Percentiles rank a stretch among this genome's conserved stretches.
Conservation (phyloP, 2,888 invertebrate species). For the Clitarchus hookeri region DNA sequence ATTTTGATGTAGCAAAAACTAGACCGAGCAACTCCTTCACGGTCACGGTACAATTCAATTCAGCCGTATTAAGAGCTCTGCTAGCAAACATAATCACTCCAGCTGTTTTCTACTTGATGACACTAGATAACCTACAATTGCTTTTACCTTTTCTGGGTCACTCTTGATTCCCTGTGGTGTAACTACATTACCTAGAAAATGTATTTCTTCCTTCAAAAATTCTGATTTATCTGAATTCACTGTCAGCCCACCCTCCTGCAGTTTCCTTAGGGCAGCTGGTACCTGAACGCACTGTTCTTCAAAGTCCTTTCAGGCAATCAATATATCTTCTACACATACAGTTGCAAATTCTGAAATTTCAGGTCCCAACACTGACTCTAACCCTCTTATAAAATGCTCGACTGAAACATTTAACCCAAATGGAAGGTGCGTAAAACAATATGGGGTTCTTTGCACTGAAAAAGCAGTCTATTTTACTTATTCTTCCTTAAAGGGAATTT, state of each 20-base stretch:
- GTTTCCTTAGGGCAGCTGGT: slow-evolving; percentile 39
- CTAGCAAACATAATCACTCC: slow-evolving; percentile 47
- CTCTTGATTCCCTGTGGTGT: slow-evolving; percentile 26
- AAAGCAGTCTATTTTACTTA: slow-evolving; percentile 45
- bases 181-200: not conserved
- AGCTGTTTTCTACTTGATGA: slow-evolving; percentile 46
- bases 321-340: slow-evolving; percentile 48
- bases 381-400: slow-evolving; percentile 27
- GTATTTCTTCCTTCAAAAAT: too few relatives aligned
- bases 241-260: slow-evolving; percentile 44
- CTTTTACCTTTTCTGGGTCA: slow-evolving; percentile 40
- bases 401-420: slow-evolving; percentile 48
- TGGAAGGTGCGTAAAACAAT: slow-evolving; percentile 47
- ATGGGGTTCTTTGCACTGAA: slow-evolving; percentile 42
- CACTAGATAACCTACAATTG: slow-evolving; percentile 45
- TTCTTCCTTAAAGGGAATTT: slow-evolving; percentile 43
- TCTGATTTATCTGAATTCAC: slow-evolving; percentile 45
- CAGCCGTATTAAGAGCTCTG: slow-evolving; percentile 47
- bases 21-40: slow-evolving; percentile 53
- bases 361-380: not conserved
- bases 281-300: slow-evolving; percentile 45
- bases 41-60: slow-evolving; percentile 52
- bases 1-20: slow-evolving; percentile 45
- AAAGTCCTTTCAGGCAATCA: slow-evolving; percentile 45
- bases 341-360: not conserved